Conservation (phyloP, 2,113 vertebrate species). For the Uria lomvia region DNA sequence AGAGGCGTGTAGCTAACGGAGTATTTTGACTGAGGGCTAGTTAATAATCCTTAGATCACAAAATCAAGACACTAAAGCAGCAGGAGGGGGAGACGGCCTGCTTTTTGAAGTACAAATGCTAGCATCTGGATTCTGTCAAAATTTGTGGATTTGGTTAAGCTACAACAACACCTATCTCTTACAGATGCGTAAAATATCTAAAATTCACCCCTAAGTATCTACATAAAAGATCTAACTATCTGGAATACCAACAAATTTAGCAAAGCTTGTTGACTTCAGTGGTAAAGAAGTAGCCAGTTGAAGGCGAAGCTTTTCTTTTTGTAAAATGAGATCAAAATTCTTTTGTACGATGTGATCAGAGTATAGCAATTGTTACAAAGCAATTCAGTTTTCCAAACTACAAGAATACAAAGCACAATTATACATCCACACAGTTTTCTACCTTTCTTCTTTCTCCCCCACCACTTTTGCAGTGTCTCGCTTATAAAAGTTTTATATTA, state of each 20-base stretch:
- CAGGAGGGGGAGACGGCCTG: not conserved
- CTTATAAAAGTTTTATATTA: not conserved
- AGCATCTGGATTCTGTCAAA: not conserved
- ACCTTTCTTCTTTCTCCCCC: not conserved
- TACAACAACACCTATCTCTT: not conserved
- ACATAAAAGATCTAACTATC: not conserved
- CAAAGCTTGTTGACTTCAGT: not conserved
- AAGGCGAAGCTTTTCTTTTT: not conserved
- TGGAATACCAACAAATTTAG: not conserved
- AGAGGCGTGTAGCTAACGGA: not conserved
- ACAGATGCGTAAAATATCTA: not conserved
- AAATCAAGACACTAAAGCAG: not conserved
- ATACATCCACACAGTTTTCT: not conserved
- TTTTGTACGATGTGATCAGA: not conserved
- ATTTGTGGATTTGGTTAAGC: not conserved
- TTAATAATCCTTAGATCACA: not conserved
- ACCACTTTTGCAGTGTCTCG: not conserved
- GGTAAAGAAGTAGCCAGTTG: not conserved
- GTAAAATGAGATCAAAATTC: not conserved
- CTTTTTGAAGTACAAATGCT: not conserved
- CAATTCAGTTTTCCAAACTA: not conserved
- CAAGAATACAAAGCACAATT: not conserved
- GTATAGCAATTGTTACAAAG: not conserved
- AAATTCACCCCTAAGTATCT: not conserved
- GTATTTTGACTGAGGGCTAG: not conserved